phyloP scores from a whole-genome alignment of 2,888 invertebrate genomes.

The Miltochrista miniata region DNA sequence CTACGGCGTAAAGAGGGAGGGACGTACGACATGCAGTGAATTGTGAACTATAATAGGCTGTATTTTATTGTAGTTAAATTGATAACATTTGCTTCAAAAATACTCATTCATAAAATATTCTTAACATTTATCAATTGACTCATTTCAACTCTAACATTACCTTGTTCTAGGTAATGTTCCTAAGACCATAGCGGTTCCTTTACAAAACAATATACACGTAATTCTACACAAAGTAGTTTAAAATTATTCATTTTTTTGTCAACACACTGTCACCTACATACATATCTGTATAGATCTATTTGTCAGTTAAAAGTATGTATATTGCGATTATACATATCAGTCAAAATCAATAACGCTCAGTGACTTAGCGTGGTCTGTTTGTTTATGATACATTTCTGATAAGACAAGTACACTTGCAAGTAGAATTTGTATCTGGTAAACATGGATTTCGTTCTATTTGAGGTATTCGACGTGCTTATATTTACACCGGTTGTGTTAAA shows the following conservation, averaged over 20 bases:
- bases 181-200: too few relatives aligned
- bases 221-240: not conserved
- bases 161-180: too few relatives aligned
- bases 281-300: constrained; percentile 30
- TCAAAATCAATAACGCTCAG: constrained; percentile 65
- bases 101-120: too few relatives aligned
- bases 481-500: not conserved
- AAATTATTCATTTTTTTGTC: not conserved
- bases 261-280: not conserved
- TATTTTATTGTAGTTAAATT: too few relatives aligned
- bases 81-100: too few relatives aligned
- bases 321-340: constrained; percentile 53
- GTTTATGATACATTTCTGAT: constrained; percentile 58
- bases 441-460: constrained; percentile 11
- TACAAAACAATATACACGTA: not conserved
- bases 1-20: too few relatives aligned
- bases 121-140: too few relatives aligned
- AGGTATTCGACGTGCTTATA: not conserved
- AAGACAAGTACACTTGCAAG: constrained; percentile 39
- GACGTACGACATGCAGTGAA: too few relatives aligned
- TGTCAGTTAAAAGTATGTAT: constrained; percentile 26
- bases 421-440: constrained; percentile 23
- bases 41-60: too few relatives aligned
- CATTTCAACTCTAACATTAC: too few relatives aligned
- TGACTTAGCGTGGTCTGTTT: constrained; percentile 55